Conservation (phyloP, 2,113 vertebrate genomes). For the Aleadryas rufinucha region DNA sequence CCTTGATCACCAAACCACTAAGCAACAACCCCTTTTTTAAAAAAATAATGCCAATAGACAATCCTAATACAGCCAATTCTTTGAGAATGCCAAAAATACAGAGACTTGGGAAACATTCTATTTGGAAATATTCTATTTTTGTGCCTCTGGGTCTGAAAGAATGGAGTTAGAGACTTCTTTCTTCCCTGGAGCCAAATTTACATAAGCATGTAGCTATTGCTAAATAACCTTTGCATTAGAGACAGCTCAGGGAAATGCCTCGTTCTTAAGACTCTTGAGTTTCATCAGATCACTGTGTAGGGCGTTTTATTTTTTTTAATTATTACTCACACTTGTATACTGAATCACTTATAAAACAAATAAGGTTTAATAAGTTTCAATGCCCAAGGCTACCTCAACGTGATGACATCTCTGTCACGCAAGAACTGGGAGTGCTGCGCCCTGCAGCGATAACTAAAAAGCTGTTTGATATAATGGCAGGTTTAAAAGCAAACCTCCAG, state of each 20-base stretch:
- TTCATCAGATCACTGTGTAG: slow-evolving; percentile 58
- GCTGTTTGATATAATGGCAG: slow-evolving; percentile 62
- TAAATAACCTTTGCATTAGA: slow-evolving; percentile 57
- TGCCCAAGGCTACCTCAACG: slow-evolving; percentile 68
- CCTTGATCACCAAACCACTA: background rate
- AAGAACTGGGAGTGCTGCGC: slow-evolving; percentile 68
- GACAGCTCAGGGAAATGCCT: slow-evolving; percentile 63
- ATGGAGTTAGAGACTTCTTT: slow-evolving; percentile 47
- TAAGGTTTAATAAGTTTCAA: slow-evolving; percentile 72
- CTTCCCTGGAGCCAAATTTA: slow-evolving; percentile 62
- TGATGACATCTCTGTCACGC: slow-evolving; percentile 73
- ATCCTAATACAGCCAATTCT: background rate
- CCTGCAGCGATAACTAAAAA: slow-evolving; percentile 70
- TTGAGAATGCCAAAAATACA: slow-evolving; percentile 42
- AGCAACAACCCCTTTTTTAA: background rate
- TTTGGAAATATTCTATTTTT: slow-evolving; percentile 54
- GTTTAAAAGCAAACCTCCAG: slow-evolving; percentile 69
- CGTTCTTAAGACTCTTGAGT: slow-evolving; percentile 52
- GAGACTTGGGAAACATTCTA: slow-evolving; percentile 48
- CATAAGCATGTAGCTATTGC: slow-evolving; percentile 57
- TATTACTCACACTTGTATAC: slow-evolving; percentile 70
- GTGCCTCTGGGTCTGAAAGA: slow-evolving; percentile 68
- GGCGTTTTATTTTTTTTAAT: slow-evolving; percentile 65
- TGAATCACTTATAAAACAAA: slow-evolving; percentile 71
- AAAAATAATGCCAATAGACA: background rate